A percentile compares a stretch with the other conserved stretches of the same genome.
These are phyloP conservation scores for Luscinia megarhynchos DNA, from an alignment of 2,797 vertebrate species.

Conservation along the genomic window DNA sequence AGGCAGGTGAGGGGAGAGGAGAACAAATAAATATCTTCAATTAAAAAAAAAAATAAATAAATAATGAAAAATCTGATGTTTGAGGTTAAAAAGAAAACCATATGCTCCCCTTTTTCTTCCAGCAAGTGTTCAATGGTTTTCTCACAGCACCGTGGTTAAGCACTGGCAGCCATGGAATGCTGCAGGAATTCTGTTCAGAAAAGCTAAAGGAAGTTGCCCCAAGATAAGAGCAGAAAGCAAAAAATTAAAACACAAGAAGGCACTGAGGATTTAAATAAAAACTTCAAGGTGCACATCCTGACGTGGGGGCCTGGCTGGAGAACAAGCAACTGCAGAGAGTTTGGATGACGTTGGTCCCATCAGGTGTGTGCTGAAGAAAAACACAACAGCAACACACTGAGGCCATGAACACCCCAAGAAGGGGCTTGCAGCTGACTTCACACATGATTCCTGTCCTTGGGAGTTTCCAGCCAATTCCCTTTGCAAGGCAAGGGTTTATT, in stretches of 20 bases:
- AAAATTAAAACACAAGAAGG: neutral
- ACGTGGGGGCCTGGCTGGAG: neutral
- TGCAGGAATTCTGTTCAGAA: fast-evolving
- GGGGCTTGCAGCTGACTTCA: slow-evolving; percentile 25
- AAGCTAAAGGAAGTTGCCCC: neutral
- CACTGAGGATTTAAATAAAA: neutral
- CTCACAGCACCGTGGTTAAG: neutral
- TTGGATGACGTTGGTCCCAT: neutral
- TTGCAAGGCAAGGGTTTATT: slow-evolving; percentile 48
- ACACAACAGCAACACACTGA: slow-evolving; percentile 1
- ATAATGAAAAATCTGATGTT: neutral
- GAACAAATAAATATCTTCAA: neutral
- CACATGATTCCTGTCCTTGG: slow-evolving; percentile 33
- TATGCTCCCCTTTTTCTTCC: neutral
- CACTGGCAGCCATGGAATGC: neutral
- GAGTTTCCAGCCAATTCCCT: slow-evolving; percentile 54
- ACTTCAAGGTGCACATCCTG: neutral
- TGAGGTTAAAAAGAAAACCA: neutral
- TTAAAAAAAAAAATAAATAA: no score
- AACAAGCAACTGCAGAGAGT: neutral
- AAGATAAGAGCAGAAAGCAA: neutral
- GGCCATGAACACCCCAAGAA: neutral
- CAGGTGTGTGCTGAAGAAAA: slow-evolving; percentile 7
- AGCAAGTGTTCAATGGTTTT: neutral
- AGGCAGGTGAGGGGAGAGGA: neutral